A percentile compares a stretch with the other conserved stretches of the same genome.
phyloP scores from a whole-genome alignment of 2,888 invertebrate species.

The Seira sanloemensis region DNA sequence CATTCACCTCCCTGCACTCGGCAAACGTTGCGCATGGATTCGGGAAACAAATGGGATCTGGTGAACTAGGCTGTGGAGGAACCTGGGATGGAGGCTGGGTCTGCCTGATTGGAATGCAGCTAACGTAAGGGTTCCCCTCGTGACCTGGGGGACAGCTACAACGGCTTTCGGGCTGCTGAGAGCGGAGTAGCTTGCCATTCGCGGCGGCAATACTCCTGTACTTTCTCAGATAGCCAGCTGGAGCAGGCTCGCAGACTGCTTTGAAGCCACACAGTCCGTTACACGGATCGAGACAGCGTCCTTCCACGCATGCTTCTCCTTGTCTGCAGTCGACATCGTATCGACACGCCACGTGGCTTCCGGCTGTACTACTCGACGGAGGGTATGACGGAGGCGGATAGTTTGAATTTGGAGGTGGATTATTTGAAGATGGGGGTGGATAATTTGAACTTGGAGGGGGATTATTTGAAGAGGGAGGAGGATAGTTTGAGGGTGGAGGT shows the following conservation, averaged over 20 bases:
- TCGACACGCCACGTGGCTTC: constrained; percentile 5
- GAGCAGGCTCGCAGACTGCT: constrained; percentile 40
- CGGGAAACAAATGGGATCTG: constrained; percentile 39
- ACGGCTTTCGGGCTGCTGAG: constrained; percentile 19
- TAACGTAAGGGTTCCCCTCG: constrained; percentile 56
- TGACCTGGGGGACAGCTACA: constrained; percentile 28
- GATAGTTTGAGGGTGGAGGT: not conserved
- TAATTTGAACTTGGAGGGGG: no score
- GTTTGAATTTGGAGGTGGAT: not conserved
- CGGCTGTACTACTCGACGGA: not conserved
- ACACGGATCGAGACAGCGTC: constrained; percentile 45
- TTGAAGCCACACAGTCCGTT: constrained; percentile 54
- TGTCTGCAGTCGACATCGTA: constrained; percentile 48
- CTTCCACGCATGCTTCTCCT: constrained; percentile 43
- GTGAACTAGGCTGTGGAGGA: not conserved
- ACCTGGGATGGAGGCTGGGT: constrained; percentile 16
- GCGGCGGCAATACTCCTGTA: constrained; percentile 38
- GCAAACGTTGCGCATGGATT: constrained; percentile 50
- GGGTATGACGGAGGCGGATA: not conserved
- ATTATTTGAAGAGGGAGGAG: not conserved
- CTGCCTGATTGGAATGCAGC: constrained; percentile 36
- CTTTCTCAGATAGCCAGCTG: constrained; percentile 23
- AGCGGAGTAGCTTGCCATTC: constrained; percentile 29
- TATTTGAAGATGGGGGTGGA: not conserved
- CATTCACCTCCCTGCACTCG: constrained; percentile 43